These are phyloP conservation scores for Valencia hispanica DNA, from an alignment of 2,797 vertebrate genomes.

Conservation along the genomic window DNA sequence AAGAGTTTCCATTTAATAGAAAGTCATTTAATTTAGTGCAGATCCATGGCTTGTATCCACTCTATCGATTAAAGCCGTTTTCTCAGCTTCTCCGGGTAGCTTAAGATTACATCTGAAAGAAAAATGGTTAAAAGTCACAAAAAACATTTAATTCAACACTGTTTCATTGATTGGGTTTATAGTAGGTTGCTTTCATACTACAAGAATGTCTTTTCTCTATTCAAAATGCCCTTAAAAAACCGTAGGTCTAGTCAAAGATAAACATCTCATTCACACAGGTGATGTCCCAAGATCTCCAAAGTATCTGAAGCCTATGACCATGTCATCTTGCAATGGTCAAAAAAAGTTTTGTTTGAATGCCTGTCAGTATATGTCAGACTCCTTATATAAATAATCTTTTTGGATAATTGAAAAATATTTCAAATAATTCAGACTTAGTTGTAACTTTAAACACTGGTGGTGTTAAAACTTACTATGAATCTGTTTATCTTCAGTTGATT, in stretches of 20 bases:
- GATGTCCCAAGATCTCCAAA: too few species aligned
- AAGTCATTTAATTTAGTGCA: conserved; percentile 14
- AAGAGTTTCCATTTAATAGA: conserved; percentile 36
- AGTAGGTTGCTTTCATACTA: too few species aligned
- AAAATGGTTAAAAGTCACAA: background rate
- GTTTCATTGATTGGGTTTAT: background rate
- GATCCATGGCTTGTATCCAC: conserved; percentile 8
- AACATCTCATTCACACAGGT: background rate
- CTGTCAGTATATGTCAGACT: too few species aligned
- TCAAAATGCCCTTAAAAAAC: background rate
- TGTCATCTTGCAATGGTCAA: background rate
- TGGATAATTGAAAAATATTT: background rate
- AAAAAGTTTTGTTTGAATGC: background rate
- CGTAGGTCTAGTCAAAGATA: background rate
- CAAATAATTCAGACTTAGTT: background rate
- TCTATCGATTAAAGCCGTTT: conserved; percentile 18
- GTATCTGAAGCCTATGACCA: too few species aligned
- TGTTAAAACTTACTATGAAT: background rate
- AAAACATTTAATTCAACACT: background rate
- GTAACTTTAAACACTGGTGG: background rate
- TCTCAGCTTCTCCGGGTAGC: conserved; percentile 20
- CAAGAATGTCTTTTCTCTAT: background rate
- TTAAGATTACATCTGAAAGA: conserved; percentile 66
- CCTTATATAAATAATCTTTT: background rate
- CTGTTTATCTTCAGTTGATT: too few species aligned